phyloP scores from a whole-genome alignment of 2,113 vertebrate species.

The Channa maculata region DNA sequence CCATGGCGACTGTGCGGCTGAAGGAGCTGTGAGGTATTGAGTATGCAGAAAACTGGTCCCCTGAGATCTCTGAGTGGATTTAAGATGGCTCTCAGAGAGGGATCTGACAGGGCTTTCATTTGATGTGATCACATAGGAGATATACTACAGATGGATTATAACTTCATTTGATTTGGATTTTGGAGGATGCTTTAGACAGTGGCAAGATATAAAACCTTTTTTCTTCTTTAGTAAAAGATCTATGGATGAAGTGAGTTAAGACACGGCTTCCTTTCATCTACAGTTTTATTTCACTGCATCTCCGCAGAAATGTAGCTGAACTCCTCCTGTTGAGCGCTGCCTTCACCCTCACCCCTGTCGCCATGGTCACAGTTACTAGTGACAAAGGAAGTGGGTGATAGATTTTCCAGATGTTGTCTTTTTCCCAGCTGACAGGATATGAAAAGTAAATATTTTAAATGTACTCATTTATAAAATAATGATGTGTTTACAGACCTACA shows the following conservation, averaged over 20 bases:
- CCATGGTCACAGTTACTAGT: slow-evolving; percentile 69
- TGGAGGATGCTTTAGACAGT: not conserved
- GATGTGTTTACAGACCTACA: slow-evolving; percentile 8
- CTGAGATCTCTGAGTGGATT: slow-evolving; percentile 80
- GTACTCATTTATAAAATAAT: slow-evolving; percentile 9
- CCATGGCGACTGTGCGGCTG: slow-evolving; percentile 84
- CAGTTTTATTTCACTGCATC: slow-evolving; percentile 22
- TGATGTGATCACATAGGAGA: slow-evolving; percentile 24
- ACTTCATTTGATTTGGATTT: slow-evolving; percentile 13
- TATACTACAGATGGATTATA: slow-evolving; percentile 1
- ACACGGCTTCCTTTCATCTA: slow-evolving; percentile 9
- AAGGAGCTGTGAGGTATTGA: slow-evolving; percentile 83
- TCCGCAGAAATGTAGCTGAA: slow-evolving; percentile 14
- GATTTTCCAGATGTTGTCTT: slow-evolving; percentile 69
- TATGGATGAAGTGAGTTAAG: slow-evolving; percentile 18
- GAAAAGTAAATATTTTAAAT: slow-evolving; percentile 67
- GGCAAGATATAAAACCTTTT: slow-evolving; percentile 13
- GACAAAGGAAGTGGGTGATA: slow-evolving; percentile 57
- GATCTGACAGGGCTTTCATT: slow-evolving; percentile 51
- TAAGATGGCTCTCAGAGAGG: slow-evolving; percentile 75
- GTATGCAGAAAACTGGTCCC: slow-evolving; percentile 82
- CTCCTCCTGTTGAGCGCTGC: slow-evolving; percentile 27
- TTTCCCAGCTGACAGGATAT: slow-evolving; percentile 54
- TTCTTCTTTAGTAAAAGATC: slow-evolving; percentile 22
- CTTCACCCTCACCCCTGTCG: slow-evolving; percentile 44